Evolutionary conservation across 64 coral and sea anemone genomes (phyloP).

Genomic region (Montipora efflorescens): DNA sequence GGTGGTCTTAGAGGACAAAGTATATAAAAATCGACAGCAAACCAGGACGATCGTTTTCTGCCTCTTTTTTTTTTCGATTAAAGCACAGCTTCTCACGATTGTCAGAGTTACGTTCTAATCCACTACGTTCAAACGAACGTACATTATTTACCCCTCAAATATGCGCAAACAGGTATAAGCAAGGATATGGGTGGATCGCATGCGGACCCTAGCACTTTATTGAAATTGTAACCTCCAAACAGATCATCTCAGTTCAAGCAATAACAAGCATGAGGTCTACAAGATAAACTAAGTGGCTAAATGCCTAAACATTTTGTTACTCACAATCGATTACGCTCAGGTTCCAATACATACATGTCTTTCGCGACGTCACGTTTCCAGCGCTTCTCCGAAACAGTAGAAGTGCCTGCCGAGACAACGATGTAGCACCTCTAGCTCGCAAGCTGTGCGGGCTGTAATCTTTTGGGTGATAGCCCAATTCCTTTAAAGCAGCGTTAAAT

Average conservation of each 20-base stretch:
- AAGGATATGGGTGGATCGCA: not conserved
- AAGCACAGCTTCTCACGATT: no score
- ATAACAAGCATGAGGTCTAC: no score
- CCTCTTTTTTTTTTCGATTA: no score
- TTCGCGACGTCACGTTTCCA: slow-evolving; percentile 11
- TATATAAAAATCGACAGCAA: no score
- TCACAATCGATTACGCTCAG: not conserved
- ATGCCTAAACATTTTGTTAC: slow-evolving; percentile 24
- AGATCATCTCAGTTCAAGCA: no score
- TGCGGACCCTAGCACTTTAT: not conserved
- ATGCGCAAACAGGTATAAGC: not conserved
- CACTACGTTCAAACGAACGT: not conserved
- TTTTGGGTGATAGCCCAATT: no score
- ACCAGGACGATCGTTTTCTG: no score
- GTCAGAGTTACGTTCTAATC: not conserved
- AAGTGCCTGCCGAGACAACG: no score
- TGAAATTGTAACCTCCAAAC: not conserved
- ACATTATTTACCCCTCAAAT: not conserved
- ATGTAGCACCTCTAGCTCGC: no score
- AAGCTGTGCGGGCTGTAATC: no score
- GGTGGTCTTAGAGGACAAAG: no score
- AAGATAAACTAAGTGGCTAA: not conserved
- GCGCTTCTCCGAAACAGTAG: slow-evolving; percentile 17
- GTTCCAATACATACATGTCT: not conserved
- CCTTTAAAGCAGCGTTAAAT: not conserved